Percentiles rank a stretch among this genome's conserved stretches.
phyloP scores from a whole-genome alignment of 2,797 vertebrate genomes.

The Triplophysa bombifrons region DNA sequence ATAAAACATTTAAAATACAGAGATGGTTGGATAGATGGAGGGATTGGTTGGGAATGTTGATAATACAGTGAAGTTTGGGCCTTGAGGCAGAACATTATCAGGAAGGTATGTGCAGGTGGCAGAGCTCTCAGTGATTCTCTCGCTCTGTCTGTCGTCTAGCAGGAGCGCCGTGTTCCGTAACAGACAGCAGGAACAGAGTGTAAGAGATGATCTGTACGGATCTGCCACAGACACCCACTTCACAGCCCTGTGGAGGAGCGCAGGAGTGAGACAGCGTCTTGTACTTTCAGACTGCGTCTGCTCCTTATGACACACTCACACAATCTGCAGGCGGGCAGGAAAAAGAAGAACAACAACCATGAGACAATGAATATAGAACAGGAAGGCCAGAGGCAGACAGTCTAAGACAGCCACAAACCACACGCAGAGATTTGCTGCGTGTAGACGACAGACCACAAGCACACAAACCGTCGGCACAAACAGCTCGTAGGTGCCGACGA shows the following conservation, averaged over 20 bases:
- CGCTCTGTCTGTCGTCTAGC: neutral
- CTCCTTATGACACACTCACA: constrained; percentile 10
- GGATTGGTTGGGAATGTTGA: constrained; percentile 6
- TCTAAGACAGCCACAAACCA: constrained; percentile 54
- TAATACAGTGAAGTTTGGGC: neutral
- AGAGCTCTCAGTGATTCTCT: neutral
- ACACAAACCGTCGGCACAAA: constrained; percentile 48
- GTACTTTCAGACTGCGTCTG: constrained; percentile 45
- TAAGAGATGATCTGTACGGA: constrained; percentile 11
- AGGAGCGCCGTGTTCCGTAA: neutral
- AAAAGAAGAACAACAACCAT: constrained; percentile 27
- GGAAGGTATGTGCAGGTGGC: constrained; percentile 33
- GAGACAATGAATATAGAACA: constrained; percentile 53
- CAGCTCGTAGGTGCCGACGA: constrained; percentile 34
- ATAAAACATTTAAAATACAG: too few species aligned
- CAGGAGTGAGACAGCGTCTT: constrained; percentile 54
- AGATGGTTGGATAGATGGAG: neutral
- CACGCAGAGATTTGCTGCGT: constrained; percentile 41
- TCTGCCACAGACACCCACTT: constrained; percentile 38
- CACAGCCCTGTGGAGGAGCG: constrained; percentile 53
- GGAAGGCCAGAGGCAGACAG: constrained; percentile 50
- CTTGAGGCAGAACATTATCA: constrained; percentile 23
- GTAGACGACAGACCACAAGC: constrained; percentile 48
- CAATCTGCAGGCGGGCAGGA: neutral
- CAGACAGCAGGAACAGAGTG: constrained; percentile 23